Conservation (phyloP, 37 sponge, comb jelly and placozoan genomes). For the Ephydatia muelleri region DNA sequence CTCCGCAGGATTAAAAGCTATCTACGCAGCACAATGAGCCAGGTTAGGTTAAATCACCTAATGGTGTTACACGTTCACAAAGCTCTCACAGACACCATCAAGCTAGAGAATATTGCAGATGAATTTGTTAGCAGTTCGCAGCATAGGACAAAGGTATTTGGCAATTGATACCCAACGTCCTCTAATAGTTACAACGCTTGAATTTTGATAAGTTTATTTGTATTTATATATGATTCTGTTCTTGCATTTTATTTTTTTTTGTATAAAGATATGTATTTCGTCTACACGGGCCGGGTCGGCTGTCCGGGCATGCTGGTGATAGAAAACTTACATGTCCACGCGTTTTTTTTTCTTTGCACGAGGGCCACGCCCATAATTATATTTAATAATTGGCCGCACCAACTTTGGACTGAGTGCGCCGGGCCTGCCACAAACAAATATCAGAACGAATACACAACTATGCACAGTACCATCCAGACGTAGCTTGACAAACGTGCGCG, state of each 20-base stretch:
- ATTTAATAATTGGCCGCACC: conserved; percentile 1
- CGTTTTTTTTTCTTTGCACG: too few relatives aligned
- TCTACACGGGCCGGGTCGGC: background rate
- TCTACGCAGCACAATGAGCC: conserved; percentile 55
- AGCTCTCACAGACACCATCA: conserved; percentile 33
- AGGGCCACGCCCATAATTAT: background rate
- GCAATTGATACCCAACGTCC: conserved; percentile 3
- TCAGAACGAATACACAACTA: too few relatives aligned
- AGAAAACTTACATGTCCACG: background rate
- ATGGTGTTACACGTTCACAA: conserved; percentile 63
- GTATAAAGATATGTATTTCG: background rate
- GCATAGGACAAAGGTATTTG: conserved; percentile 30
- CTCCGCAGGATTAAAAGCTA: conserved; percentile 57
- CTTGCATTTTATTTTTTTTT: too few relatives aligned
- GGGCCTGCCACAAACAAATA: too few relatives aligned
- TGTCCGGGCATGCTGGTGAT: background rate
- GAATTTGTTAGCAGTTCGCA: conserved; percentile 33
- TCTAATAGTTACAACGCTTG: background rate
- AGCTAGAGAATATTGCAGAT: conserved; percentile 12
- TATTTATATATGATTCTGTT: background rate
- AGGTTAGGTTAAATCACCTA: conserved; percentile 54
- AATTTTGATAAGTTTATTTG: background rate
- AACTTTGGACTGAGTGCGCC: background rate
- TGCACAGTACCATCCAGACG: too few relatives aligned
- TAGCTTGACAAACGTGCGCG: too few relatives aligned